A percentile compares a stretch with the other conserved stretches of the same genome.
phyloP scores from a whole-genome alignment of 2,888 invertebrate genomes.

The Stenodera caucasica region DNA sequence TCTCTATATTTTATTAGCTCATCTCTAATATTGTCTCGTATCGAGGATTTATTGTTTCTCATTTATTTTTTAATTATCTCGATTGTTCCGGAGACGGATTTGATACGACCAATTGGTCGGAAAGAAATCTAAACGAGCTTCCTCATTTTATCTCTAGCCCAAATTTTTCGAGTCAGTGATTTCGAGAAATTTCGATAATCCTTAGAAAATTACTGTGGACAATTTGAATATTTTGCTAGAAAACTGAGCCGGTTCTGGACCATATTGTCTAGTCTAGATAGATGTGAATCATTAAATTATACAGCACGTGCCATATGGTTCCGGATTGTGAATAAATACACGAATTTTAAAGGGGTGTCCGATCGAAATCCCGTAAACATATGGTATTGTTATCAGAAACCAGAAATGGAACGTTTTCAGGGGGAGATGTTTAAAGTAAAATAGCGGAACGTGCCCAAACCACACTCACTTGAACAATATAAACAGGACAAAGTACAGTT shows the following conservation, averaged over 20 bases:
- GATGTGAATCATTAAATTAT: neutral
- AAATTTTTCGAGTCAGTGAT: no score
- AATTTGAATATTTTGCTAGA: no score
- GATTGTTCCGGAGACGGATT: neutral
- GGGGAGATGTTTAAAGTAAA: conserved; percentile 4
- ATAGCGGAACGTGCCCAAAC: conserved; percentile 22
- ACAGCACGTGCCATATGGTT: conserved; percentile 16
- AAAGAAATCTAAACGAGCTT: neutral
- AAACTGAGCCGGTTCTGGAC: no score
- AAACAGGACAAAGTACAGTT: conserved; percentile 22
- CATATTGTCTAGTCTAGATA: no score
- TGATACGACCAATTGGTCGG: neutral
- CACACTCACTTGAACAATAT: conserved; percentile 20
- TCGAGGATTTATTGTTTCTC: neutral
- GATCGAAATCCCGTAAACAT: no score
- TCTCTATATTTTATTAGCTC: neutral
- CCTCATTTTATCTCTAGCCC: conserved; percentile 4
- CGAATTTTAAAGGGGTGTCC: no score
- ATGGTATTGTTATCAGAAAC: conserved; percentile 22
- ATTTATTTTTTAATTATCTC: neutral
- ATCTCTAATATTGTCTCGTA: neutral
- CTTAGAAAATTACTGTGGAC: no score
- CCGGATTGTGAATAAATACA: no score
- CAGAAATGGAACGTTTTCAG: conserved; percentile 3
- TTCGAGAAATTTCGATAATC: no score